phyloP scores from a whole-genome alignment of 2,888 invertebrate species.

The Lepas anatifera region DNA sequence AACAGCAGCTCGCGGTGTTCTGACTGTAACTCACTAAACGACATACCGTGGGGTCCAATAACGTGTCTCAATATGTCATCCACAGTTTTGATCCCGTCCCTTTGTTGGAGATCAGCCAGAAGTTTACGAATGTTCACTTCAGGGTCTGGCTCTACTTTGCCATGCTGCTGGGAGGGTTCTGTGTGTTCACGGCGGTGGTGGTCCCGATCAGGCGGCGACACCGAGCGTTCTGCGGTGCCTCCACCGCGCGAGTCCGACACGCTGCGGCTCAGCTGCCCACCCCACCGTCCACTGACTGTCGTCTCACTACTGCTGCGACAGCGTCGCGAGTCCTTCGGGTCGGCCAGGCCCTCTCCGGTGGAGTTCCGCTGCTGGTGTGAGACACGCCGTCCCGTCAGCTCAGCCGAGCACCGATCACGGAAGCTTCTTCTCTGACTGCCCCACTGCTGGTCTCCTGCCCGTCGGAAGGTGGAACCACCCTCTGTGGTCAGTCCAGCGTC shows the following conservation, averaged over 20 bases:
- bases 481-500: too few relatives aligned
- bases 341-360: too few relatives aligned
- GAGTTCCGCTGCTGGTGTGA: too few relatives aligned
- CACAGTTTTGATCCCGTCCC: constrained; percentile 70
- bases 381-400: too few relatives aligned
- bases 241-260: constrained; percentile 19
- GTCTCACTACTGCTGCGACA: too few relatives aligned
- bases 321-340: too few relatives aligned
- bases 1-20: constrained; percentile 80
- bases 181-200: constrained; percentile 44
- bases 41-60: constrained; percentile 84
- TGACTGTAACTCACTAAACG: constrained; percentile 80
- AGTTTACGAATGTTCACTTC: constrained; percentile 37
- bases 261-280: too few relatives aligned
- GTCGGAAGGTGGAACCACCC: too few relatives aligned
- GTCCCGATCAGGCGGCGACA: constrained; percentile 39
- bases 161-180: constrained; percentile 30
- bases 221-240: constrained; percentile 11
- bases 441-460: too few relatives aligned
- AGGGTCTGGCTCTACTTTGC: constrained; percentile 43
- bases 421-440: too few relatives aligned
- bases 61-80: constrained; percentile 61
- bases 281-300: too few relatives aligned
- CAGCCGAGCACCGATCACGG: too few relatives aligned
- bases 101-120: constrained; percentile 25